Evolutionary conservation across 2,113 vertebrate genomes (phyloP).

Genomic region (Gorsachius goisagi): DNA sequence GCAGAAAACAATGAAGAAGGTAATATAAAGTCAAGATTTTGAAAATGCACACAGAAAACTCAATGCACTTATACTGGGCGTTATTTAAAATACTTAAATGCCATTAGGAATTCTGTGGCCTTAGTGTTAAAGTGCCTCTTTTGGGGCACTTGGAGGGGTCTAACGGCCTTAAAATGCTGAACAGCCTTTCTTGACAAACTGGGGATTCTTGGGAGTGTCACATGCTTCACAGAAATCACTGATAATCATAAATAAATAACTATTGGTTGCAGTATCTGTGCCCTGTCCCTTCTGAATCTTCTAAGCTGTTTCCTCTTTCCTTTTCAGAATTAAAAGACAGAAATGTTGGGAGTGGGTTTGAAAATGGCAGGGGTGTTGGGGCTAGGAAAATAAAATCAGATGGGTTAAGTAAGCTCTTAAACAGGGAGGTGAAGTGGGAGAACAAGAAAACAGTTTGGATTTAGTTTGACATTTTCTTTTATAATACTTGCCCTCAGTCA

Average conservation of each 20-base stretch:
- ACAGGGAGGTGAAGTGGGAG: background rate
- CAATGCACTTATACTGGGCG: background rate
- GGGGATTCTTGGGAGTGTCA: background rate
- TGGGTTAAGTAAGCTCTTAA: background rate
- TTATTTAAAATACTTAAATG: background rate
- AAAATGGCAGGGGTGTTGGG: background rate
- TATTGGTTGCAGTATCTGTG: background rate
- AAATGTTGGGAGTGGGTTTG: background rate
- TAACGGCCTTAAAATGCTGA: background rate
- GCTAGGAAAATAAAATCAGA: background rate
- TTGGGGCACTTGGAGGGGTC: background rate
- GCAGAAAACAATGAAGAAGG: background rate
- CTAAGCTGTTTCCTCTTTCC: background rate
- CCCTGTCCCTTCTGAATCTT: background rate
- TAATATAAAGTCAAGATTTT: background rate
- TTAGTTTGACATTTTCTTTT: constrained; percentile 18
- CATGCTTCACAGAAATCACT: background rate
- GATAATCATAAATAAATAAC: background rate
- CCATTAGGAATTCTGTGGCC: background rate
- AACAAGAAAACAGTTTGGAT: constrained; percentile 4
- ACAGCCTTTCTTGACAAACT: background rate
- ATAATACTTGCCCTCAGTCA: background rate
- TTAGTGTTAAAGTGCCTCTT: background rate
- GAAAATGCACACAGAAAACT: background rate
- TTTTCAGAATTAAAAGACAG: background rate